phyloP scores from a whole-genome alignment of 2,888 invertebrate genomes.

The Agriopis marginaria region DNA sequence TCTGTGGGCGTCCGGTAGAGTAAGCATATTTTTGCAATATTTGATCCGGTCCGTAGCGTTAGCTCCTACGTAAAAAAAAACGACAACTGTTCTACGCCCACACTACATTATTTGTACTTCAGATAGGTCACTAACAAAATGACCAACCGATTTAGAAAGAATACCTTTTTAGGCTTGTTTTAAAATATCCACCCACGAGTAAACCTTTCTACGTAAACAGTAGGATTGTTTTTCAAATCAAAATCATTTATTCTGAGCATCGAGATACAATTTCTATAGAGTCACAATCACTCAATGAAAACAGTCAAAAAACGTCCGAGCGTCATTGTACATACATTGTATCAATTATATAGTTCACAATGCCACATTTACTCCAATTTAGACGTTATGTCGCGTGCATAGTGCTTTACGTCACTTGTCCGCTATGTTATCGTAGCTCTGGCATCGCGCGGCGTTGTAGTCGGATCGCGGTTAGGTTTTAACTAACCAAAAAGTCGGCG shows the following conservation, averaged over 20 bases:
- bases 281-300: too few species aligned
- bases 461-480: too few species aligned
- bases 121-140: conserved; percentile 1
- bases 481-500: too few species aligned
- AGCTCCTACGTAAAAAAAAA: neutral
- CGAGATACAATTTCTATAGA: too few species aligned
- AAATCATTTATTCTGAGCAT: neutral
- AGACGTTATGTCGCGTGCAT: too few species aligned
- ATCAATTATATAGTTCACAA: too few species aligned
- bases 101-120: neutral
- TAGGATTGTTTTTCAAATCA: conserved; percentile 4
- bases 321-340: too few species aligned
- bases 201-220: neutral
- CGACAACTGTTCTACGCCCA: conserved; percentile 5
- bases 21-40: conserved; percentile 6
- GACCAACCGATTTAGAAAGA: conserved; percentile 1
- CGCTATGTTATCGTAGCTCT: too few species aligned
- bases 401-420: too few species aligned
- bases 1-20: conserved; percentile 23
- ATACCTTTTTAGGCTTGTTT: neutral
- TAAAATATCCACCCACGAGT: conserved; percentile 1
- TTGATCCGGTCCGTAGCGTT: conserved; percentile 4
- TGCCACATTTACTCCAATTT: too few species aligned
- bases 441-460: too few species aligned
- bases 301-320: too few species aligned